Evolutionary conservation across 2,888 invertebrate genomes (phyloP), one percentile per base, ranked within the genome.

Genomic region (Tromatobia lineatoria): DNA sequence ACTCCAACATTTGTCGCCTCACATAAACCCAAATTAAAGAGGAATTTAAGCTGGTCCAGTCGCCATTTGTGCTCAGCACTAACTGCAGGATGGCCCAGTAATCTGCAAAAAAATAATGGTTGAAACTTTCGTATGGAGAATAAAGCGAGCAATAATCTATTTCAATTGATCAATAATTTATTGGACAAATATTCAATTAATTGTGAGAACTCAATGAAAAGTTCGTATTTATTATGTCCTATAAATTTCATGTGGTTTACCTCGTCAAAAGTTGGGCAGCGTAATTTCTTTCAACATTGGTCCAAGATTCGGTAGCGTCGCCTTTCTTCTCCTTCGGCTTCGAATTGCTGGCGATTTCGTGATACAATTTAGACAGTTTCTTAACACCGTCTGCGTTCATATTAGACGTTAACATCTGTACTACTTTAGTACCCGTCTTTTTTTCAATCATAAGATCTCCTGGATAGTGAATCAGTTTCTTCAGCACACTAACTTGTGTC

Each of bases 391-490:
- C 95, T 8, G 93, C 93, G 82, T 95, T 95, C 80, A 97, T 94
- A 91, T 95, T 95, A 1, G 94, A 94, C n/a, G 95, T 95, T 11
- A 97, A 94, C 73, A 95, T 95, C 90, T 96, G 96, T 0, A 96
- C 93, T 64, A 96, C 91, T 88, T 95, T 96, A 15, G 95, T 95
- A 13, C 95, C 95, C 23, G 96, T 96, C 42, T 96, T 95, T 93
- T 96, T 96, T 89, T 97, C 96, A 85, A 97, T 96, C 93, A 96
- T 96, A 83, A 97, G 95, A 89, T 96, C 96, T 3, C 97, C 97
- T 0, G 97, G 96, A 90, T 95, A 94, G 61, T 96, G 94, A 11
- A 97, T 94, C 1, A 97, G 92, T 88, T 95, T 96, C 79, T 95
- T 95, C 50, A 97, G 91, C 4, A 96, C 94, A 10, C 94, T 94